These are phyloP conservation scores for Limnodromus scolopaceus DNA, from an alignment of 2,797 vertebrate genomes.

Conservation along the genomic window DNA sequence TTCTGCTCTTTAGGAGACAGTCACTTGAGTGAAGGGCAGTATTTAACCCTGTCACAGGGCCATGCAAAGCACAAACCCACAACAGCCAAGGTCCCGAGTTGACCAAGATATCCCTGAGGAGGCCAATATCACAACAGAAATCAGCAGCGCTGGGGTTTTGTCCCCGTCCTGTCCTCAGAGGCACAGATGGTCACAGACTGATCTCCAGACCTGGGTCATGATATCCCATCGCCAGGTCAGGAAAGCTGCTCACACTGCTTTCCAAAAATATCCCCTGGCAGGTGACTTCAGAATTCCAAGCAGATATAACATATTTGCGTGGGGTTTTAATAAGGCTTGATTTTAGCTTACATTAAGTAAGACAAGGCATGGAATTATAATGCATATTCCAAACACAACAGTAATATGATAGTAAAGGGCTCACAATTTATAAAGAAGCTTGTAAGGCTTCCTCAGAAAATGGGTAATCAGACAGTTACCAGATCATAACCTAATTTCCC, in stretches of 20 bases:
- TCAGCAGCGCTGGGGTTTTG: not conserved
- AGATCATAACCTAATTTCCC: not conserved
- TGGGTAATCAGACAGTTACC: not conserved
- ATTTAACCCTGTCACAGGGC: not conserved
- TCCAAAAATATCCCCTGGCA: not conserved
- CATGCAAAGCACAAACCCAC: not conserved
- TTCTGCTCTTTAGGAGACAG: not conserved
- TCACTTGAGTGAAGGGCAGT: not conserved
- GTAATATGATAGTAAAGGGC: not conserved
- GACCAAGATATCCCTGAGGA: not conserved
- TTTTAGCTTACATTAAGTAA: not conserved
- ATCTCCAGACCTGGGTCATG: not conserved
- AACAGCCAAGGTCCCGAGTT: not conserved
- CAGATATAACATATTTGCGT: fast-evolving
- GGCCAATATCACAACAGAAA: not conserved
- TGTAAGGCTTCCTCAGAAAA: not conserved
- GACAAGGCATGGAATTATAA: not conserved
- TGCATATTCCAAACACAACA: not conserved
- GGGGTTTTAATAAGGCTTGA: not conserved
- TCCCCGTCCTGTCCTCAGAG: not conserved
- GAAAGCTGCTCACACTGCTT: not conserved
- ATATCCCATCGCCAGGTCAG: not conserved
- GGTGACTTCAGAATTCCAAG: not conserved
- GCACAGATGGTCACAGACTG: not conserved
- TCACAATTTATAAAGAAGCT: not conserved